A percentile compares a stretch with the other conserved stretches of the same genome.
Evolutionary conservation across 2,113 vertebrate species (phyloP).

Genomic region (Protobothrops flavoviridis): DNA sequence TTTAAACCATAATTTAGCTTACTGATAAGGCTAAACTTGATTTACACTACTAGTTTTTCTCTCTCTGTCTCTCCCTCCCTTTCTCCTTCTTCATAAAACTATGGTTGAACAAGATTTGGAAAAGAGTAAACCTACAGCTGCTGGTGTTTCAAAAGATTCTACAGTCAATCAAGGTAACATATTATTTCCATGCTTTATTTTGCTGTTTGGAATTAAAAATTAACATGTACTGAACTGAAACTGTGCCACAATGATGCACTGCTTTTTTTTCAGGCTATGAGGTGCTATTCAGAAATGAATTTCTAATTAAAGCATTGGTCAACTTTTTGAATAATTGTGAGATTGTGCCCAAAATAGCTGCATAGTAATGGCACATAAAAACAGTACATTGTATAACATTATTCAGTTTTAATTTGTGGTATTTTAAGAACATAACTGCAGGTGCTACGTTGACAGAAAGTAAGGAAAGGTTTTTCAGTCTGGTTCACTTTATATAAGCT

Average conservation of each 20-base stretch:
- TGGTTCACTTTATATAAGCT: not conserved
- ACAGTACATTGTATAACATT: not conserved
- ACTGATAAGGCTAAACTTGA: too few relatives aligned
- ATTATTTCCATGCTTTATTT: not conserved
- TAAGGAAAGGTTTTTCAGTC: not conserved
- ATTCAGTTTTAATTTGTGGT: not conserved
- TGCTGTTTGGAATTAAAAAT: not conserved
- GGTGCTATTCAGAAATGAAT: not conserved
- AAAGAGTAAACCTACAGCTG: constrained; percentile 24
- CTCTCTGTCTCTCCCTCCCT: not conserved
- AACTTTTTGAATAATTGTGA: not conserved
- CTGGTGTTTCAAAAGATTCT: constrained; percentile 35
- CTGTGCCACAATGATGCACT: not conserved
- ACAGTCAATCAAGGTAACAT: constrained; percentile 48
- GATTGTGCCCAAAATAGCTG: not conserved
- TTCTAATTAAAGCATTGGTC: not conserved
- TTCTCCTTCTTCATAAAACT: constrained; percentile 24
- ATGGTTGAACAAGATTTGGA: constrained; percentile 46
- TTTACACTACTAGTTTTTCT: too few relatives aligned
- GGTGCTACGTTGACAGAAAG: not conserved
- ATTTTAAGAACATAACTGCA: not conserved
- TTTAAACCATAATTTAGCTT: too few relatives aligned
- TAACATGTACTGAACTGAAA: constrained; percentile 4
- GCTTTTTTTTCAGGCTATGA: not conserved
- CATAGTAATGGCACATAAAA: not conserved